Conservation (phyloP, 2,797 vertebrate genomes). For the Cetoscarus ocellatus region DNA sequence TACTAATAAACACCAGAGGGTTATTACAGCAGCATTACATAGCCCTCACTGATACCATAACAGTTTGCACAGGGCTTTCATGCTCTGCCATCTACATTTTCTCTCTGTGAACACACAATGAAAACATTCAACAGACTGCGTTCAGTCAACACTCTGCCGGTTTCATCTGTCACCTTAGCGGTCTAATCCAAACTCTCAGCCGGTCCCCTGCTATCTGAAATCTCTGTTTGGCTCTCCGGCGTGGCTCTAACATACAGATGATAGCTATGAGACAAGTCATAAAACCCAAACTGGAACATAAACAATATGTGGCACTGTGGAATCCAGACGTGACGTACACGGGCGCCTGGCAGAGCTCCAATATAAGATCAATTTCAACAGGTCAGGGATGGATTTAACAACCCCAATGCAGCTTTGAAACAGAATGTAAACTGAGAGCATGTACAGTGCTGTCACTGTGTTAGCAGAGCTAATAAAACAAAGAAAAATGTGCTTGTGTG, state of each 20-base stretch:
- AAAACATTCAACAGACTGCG: conserved; percentile 44
- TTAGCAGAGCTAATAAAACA: conserved; percentile 32
- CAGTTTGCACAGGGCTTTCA: conserved; percentile 23
- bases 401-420: neutral
- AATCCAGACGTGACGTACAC: conserved; percentile 31
- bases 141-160: conserved; percentile 37
- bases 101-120: conserved; percentile 30
- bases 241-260: conserved; percentile 7
- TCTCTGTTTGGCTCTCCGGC: conserved; percentile 13
- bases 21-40: conserved; percentile 47
- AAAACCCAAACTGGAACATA: conserved; percentile 25
- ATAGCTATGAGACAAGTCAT: conserved; percentile 16
- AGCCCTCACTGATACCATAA: conserved; percentile 23
- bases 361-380: conserved; percentile 30
- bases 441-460: neutral
- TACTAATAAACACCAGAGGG: conserved; percentile 15
- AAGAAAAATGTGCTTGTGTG: conserved; percentile 17
- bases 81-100: conserved; percentile 20
- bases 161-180: conserved; percentile 32
- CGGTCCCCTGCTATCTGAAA: conserved; percentile 17
- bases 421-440: conserved; percentile 9
- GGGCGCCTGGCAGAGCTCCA: conserved; percentile 29
- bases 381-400: conserved; percentile 22
- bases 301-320: conserved; percentile 17
- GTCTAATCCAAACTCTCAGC: conserved; percentile 42